Evolutionary conservation across 2,113 vertebrate species (phyloP).

Genomic region (Lasiurus cinereus): DNA sequence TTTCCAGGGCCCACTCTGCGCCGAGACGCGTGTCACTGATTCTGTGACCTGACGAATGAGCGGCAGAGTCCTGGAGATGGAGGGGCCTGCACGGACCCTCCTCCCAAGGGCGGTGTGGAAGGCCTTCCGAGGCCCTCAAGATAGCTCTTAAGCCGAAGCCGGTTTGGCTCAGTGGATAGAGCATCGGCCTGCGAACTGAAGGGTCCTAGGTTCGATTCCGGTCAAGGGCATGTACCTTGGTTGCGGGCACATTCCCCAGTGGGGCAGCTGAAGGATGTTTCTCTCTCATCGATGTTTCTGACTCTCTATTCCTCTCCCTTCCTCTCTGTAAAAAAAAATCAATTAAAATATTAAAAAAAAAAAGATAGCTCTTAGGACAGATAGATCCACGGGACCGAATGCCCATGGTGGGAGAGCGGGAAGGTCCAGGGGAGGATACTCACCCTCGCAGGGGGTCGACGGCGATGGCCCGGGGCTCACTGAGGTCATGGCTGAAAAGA

Average conservation of each 20-base stretch:
- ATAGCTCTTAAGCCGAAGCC: too few species aligned
- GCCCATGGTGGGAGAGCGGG: not conserved
- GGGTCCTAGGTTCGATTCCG: too few species aligned
- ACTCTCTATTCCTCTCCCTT: too few species aligned
- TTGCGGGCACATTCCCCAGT: too few species aligned
- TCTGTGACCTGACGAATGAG: not conserved
- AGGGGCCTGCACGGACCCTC: not conserved
- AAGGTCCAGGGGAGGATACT: slow-evolving; percentile 68
- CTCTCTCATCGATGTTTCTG: too few species aligned
- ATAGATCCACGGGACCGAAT: not conserved
- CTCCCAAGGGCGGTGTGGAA: not conserved
- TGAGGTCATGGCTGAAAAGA: slow-evolving; percentile 93
- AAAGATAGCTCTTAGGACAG: not conserved
- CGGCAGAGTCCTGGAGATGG: not conserved
- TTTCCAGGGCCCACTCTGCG: not conserved
- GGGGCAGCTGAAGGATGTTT: too few species aligned
- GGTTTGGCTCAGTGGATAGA: too few species aligned
- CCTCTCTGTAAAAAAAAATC: too few species aligned
- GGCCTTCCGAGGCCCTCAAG: not conserved
- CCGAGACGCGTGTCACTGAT: not conserved
- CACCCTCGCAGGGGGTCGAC: slow-evolving; percentile 96
- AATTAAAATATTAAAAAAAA: too few species aligned
- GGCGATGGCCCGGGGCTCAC: slow-evolving; percentile 96
- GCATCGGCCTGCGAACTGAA: too few species aligned
- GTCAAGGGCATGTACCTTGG: too few species aligned